Base-by-base conservation (phyloP, 2,113 vertebrate genomes). In the Dermatemys mawii region DNA sequence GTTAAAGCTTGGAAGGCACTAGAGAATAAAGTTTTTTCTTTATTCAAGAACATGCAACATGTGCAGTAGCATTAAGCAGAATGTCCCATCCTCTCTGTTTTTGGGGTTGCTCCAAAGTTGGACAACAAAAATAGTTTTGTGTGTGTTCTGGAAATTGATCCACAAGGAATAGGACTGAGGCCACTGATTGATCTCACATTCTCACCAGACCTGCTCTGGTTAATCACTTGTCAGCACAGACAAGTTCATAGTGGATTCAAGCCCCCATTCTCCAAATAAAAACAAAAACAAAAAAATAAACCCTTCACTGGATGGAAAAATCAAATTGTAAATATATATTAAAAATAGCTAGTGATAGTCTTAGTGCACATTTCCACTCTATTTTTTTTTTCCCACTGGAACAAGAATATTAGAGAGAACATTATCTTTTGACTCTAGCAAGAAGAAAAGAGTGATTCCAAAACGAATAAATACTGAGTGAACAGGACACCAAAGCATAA, bases 71-170 rank as follows among this genome's bases (percentile, higher is more conserved):
- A 76, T 29, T 35, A 10, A 91, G 44, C 2, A 86, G 57, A 60
- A 73, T 41, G 46, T 35, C 38, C 1, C 82, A 16, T 53, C 55
- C 2, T 78, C 53, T 88, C 3, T 0, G 48, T 27, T 51, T 26
- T 92, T 92, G 51, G 86, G n/a, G 67, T n/a, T 9, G 19, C n/a
- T 87, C 46, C 38, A 41, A 73, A 73, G 35, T 73, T 73, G 21
- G 67, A 21, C 53, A 89, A 53, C 83, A 82, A 93, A 85, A 35
- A 48, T 41, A 78, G 26, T 16, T 93, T 73, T 8, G 89, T 94
- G 89, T 97, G 83, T n/a, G 5, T 2, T 92, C 57, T 81, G 84
- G 82, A 92, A 92, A 94, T 51, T 91, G 60, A 49, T 94, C 95
- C 84, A 54, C 86, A 94, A 89, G 76, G 92, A 80, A 86, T 1